phyloP scores from a whole-genome alignment of 2,888 invertebrate genomes.

The Stenchaetothrips biformis region DNA sequence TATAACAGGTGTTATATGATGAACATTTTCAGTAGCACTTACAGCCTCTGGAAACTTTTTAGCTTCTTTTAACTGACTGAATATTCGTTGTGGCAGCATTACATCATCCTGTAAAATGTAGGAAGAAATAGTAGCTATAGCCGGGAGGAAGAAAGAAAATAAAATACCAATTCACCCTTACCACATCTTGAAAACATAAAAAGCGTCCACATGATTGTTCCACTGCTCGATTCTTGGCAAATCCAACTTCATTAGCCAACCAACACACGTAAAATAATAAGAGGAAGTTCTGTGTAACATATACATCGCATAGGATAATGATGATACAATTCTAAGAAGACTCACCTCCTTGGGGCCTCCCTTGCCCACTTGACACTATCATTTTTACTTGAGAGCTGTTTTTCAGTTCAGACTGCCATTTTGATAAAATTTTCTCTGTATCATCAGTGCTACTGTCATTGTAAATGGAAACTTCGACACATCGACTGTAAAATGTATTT shows the following conservation, averaged over 20 bases:
- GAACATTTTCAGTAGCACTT: conserved; percentile 42
- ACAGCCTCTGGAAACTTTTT: conserved; percentile 51
- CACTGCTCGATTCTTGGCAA: conserved; percentile 67
- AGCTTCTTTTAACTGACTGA: conserved; percentile 56
- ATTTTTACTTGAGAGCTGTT: neutral
- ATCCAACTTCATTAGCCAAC: conserved; percentile 58
- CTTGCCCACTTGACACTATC: neutral
- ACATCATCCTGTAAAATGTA: conserved; percentile 56
- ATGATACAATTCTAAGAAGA: neutral
- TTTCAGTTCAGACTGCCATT: conserved; percentile 49
- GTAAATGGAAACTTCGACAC: conserved; percentile 61
- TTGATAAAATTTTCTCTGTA: conserved; percentile 50
- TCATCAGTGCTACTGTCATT: conserved; percentile 65
- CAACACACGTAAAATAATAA: neutral
- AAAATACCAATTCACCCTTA: neutral
- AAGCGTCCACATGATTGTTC: conserved; percentile 58
- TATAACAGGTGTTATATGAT: neutral
- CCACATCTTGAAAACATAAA: conserved; percentile 74
- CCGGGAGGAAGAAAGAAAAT: too few species aligned
- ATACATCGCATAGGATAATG: too few species aligned
- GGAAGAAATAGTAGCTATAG: neutral
- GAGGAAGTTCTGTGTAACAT: too few species aligned
- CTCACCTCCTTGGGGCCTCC: conserved; percentile 51
- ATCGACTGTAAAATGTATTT: conserved; percentile 44
- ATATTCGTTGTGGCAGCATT: conserved; percentile 61